Evolutionary conservation across 2,113 vertebrate species (phyloP), one percentile per base, ranked within the genome.

Genomic region (Elaphurus davidianus): DNA sequence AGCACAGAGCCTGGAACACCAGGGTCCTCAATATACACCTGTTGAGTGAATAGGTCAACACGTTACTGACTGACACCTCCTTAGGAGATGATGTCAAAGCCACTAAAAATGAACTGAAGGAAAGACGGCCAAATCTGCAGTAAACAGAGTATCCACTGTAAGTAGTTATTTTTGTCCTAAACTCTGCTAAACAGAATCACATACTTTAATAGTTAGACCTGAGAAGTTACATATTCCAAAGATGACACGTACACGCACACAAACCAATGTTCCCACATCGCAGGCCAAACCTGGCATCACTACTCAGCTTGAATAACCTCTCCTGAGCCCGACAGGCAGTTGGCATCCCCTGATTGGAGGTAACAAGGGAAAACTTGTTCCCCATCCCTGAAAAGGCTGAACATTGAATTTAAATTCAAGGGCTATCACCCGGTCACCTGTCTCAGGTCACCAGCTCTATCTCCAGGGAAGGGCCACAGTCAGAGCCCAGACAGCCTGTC

Each of bases 331-430:
- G 52, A 57, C 36, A 16, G 1, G 15, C 25, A 64, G 47, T 33
- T 14, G 4, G 7, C n/a, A 28, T 9, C 55, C 43, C 6, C 60
- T 25, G 54, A 36, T 0, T 9, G 9, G 30, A 28, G 2, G 0
- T 10, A 40, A 36, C 16, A 40, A 45, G 15, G 30, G 30, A 54
- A 74, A 43, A 83, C 50, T 54, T 45, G 55, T 23, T 55, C 36
- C 67, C 30, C 19, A 8, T 1, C 47, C 74, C 84, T 36, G 47
- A 93, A 28, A 85, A 57, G 33, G 19, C 55, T 23, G 27, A 74
- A 25, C n/a, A 30, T 0, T 47, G 17, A 87, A 83, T 85, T 89
- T 52, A 62, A 64, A 55, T 83, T 9, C 91, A 62, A 59, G 76
- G 50, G 43, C 55, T 2, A 47, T 67, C 47, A 47, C 33, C 78